These are phyloP conservation scores for Meteorus colon DNA, from an alignment of 2,888 invertebrate species.

Conservation along the genomic window DNA sequence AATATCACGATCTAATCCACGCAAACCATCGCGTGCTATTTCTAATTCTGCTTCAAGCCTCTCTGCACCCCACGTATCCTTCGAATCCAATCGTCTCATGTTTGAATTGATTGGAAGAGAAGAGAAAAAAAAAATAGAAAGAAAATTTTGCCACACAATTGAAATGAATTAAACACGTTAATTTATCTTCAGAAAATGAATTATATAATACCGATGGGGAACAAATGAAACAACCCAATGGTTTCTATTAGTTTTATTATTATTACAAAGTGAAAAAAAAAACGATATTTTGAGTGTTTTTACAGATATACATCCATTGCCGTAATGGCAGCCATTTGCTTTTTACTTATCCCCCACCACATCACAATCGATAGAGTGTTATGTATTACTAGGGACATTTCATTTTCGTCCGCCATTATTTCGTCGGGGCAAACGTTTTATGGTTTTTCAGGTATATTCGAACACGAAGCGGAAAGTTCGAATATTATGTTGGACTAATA, in stretches of 20 bases:
- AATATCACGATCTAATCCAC: slow-evolving; percentile 69
- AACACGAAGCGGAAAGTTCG: too few species aligned
- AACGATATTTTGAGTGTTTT: background rate
- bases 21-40: slow-evolving; percentile 68
- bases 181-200: background rate
- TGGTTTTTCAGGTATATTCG: too few species aligned
- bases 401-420: background rate
- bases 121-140: too few species aligned
- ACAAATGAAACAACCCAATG: background rate
- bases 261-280: background rate
- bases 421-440: background rate
- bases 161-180: background rate
- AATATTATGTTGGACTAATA: too few species aligned
- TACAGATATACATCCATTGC: slow-evolving; percentile 29
- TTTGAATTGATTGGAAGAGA: slow-evolving; percentile 45
- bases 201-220: background rate
- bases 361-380: background rate
- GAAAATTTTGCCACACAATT: too few species aligned
- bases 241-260: background rate
- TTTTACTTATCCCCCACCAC: slow-evolving; percentile 27
- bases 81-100: slow-evolving; percentile 65
- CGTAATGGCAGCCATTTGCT: slow-evolving; percentile 48
- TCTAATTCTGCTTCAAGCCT: slow-evolving; percentile 69
- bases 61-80: slow-evolving; percentile 68
- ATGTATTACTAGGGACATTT: background rate